phyloP scores from a whole-genome alignment of 1,140 invertebrate species.

The Sipha flava region DNA sequence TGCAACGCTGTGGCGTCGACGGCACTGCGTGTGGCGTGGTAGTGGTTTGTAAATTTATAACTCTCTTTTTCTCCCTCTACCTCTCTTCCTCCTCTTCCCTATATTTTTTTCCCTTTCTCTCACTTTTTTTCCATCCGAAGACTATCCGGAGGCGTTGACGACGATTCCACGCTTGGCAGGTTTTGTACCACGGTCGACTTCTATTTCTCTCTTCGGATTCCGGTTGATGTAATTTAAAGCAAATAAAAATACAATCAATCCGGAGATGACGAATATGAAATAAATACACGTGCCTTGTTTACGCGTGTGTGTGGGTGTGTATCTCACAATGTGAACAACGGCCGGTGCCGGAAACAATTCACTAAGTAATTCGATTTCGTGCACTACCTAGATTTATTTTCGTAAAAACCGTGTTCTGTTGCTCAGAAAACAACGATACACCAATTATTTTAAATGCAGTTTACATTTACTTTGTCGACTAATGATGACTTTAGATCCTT shows the following conservation, averaged over 20 bases:
- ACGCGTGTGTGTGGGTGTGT: background rate
- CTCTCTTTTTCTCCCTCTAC: background rate
- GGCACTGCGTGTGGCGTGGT: background rate
- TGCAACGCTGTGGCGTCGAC: background rate
- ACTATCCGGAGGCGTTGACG: background rate
- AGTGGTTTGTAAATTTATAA: background rate
- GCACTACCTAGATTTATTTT: background rate
- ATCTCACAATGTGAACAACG: background rate
- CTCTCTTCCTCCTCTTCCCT: too few relatives aligned
- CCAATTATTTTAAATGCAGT: background rate
- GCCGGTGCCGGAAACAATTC: background rate
- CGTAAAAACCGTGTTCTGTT: background rate
- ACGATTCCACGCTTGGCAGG: background rate
- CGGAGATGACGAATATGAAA: background rate
- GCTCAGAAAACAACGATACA: background rate
- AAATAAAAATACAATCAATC: slow-evolving; percentile 14
- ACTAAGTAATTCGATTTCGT: background rate
- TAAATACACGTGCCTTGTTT: background rate
- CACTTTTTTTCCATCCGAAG: background rate
- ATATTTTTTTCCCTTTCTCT: background rate
- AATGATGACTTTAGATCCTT: background rate
- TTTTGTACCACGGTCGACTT: background rate
- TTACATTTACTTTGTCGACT: background rate
- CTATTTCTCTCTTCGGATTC: background rate
- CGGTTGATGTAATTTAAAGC: background rate